These are phyloP conservation scores for Holacanthus passer DNA, from an alignment of 2,113 vertebrate genomes.

Conservation along the genomic window DNA sequence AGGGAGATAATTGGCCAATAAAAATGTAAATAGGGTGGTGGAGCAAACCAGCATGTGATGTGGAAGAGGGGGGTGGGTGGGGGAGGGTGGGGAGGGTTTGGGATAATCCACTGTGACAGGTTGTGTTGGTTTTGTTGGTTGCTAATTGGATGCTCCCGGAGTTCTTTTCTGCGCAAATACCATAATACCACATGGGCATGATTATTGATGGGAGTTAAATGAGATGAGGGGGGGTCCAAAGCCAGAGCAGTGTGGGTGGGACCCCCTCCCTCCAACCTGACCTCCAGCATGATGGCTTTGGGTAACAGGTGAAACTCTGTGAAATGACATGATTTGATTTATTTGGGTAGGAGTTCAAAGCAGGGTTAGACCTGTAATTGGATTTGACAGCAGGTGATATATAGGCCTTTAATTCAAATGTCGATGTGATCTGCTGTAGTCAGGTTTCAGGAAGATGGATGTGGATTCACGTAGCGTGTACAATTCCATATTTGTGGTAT, in stretches of 20 bases:
- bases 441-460: conserved; percentile 1
- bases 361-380: conserved; percentile 29
- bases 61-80: conserved; percentile 9
- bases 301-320: conserved; percentile 27
- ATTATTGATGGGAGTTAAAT: conserved; percentile 59
- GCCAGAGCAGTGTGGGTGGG: not conserved
- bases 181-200: conserved; percentile 49
- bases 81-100: conserved; percentile 43
- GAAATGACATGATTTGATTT: conserved; percentile 24
- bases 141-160: conserved; percentile 77
- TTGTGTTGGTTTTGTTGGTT: conserved; percentile 78
- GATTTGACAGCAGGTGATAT: conserved; percentile 38
- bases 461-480: no score
- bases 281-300: conserved; percentile 1
- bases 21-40: conserved; percentile 83
- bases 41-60: conserved; percentile 76
- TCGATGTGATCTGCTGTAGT: conserved; percentile 24
- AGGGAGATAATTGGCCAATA: conserved; percentile 85
- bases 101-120: conserved; percentile 83
- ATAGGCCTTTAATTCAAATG: conserved; percentile 45
- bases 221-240: conserved; percentile 28
- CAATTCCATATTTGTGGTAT: no score
- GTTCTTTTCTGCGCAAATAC: conserved; percentile 63
- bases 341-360: conserved; percentile 44
- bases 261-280: not conserved